Base-by-base conservation (phyloP, 2,113 vertebrate species). In the Colossoma macropomum region DNA sequence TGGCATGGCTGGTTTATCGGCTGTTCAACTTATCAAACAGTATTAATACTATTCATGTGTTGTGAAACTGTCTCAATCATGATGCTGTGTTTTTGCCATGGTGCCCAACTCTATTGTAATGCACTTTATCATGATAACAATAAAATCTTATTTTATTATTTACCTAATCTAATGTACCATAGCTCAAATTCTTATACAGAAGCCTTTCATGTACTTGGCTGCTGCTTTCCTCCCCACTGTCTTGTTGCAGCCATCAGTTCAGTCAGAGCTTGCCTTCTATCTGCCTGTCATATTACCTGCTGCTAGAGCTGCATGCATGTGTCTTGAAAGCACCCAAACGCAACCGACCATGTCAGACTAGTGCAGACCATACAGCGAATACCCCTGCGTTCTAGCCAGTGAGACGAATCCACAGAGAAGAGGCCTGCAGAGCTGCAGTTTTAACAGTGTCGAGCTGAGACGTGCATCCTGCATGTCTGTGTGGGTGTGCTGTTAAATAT, bases 401-500 rank as follows among this genome's bases (percentile, higher is more conserved):
- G 50, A 41, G 72, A 27, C 71, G 38, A 68, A 60, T 76, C 66
- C 66, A 66, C 65, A 63, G 38, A 80, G 74, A 66, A 21, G n/a
- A 13, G 25, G 69, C 30, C 41, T 63, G 23, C 52, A 25, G n/a
- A 77, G 60, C 32, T 73, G 54, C 27, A 73, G 69, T 28, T 56
- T 63, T 17, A 50, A 28, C 34, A n/a, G 28, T 38, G 68, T 62
- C 38, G 34, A 60, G 32, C 28, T 62, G 71, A 80, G 27, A 17
- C 16, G 32, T n/a, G 52, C n/a, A 23, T 80, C 52, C 69, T 19
- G 19, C 38, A 56, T 41, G 41, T 69, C 59, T n/a, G 15, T 38
- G 77, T 84, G 77, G 62, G 38, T 19, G 23, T 76, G 63, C 69
- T 76, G 72, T 85, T 80, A 71, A 85, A 81, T 72, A 80, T 80